phyloP scores from a whole-genome alignment of 2,888 invertebrate genomes.

The Caenorhabditis plicata region DNA sequence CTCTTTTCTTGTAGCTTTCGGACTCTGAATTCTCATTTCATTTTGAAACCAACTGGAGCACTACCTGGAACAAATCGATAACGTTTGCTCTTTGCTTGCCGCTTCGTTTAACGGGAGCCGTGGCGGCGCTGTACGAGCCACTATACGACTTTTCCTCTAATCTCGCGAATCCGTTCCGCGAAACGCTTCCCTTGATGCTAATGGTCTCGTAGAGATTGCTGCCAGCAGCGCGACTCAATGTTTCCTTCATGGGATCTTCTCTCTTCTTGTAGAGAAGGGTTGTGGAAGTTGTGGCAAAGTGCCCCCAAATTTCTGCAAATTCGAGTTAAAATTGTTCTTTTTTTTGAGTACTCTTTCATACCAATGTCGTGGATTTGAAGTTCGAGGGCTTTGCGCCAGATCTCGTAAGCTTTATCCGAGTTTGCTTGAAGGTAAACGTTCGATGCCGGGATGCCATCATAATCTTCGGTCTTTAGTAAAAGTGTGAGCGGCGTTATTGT shows the following conservation, averaged over 20 bases:
- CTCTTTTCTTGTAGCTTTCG: slow-evolving; percentile 1
- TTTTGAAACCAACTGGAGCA: neutral
- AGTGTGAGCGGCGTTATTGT: slow-evolving; percentile 27
- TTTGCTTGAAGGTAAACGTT: slow-evolving; percentile 28
- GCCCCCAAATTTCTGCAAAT: slow-evolving; percentile 42
- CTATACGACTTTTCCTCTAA: too few relatives aligned
- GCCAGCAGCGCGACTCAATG: slow-evolving; percentile 39
- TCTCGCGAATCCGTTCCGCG: too few relatives aligned
- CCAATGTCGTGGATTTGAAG: slow-evolving; percentile 45
- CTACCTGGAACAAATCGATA: slow-evolving; percentile 41
- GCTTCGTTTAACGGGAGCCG: slow-evolving; percentile 39
- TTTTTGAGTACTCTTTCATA: neutral
- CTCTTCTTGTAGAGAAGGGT: slow-evolving; percentile 37
- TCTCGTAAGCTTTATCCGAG: slow-evolving; percentile 30
- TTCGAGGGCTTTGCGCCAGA: slow-evolving; percentile 41
- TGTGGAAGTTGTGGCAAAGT: slow-evolving; percentile 36
- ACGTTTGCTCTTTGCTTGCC: slow-evolving; percentile 40
- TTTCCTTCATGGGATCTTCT: slow-evolving; percentile 41
- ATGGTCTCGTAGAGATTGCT: slow-evolving; percentile 47
- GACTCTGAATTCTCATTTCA: neutral
- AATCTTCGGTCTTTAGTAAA: slow-evolving; percentile 29
- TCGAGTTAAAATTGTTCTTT: neutral
- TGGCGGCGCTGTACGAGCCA: slow-evolving; percentile 14
- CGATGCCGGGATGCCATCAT: slow-evolving; percentile 27
- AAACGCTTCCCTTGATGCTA: slow-evolving; percentile 32